Evolutionary conservation across 2,888 invertebrate species (phyloP), one percentile per base, ranked within the genome.

Genomic region (Griposia aprilina): DNA sequence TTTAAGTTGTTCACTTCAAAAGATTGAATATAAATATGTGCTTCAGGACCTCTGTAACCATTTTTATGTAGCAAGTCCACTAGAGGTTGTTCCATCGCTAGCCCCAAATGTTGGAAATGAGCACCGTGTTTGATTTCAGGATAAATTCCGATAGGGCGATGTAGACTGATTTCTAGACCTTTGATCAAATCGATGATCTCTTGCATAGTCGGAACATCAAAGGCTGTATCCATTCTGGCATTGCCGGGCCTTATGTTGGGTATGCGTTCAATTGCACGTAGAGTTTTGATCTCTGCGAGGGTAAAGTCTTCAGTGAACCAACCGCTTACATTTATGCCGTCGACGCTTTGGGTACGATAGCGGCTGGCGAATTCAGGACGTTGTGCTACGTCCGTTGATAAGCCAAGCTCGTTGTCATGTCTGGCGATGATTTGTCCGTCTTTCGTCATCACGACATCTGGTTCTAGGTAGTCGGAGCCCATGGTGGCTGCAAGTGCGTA

Each of bases 241-340:
- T 96, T 97, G 6, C 96, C 96, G 2, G 96, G 95, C 78, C 96
- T 91, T 15, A 92, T 91, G 3, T 76, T 82, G 1, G 96, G 95
- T 41, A 97, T 95, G 20, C 96, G 93, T 91, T 97, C 96, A 50
- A 94, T 92, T 4, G 95, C 92, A 52, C 94, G 93, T 55, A 97
- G 87, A 0, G 93, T 93, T 90, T 97, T 97, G 8, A 97, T 90
- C 89, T 97, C 96, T 7, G 90, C 93, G 4, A 97, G 90, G 23
- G 96, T 96, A 78, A 96, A 97, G 81, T 97, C 96, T 93, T 96
- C 96, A 4, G 94, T 94, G 82, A 96, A 97, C 96, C 96, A 97
- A 15, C 95, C 96, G 55, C 87, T 93, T 7, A 94, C 67, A 84
- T 88, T 82, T 0, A 62, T 81, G 23, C 95, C 95, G 80, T 96